Evolutionary conservation across 2,113 vertebrate species (phyloP).

Genomic region (Lagopus leucura): DNA sequence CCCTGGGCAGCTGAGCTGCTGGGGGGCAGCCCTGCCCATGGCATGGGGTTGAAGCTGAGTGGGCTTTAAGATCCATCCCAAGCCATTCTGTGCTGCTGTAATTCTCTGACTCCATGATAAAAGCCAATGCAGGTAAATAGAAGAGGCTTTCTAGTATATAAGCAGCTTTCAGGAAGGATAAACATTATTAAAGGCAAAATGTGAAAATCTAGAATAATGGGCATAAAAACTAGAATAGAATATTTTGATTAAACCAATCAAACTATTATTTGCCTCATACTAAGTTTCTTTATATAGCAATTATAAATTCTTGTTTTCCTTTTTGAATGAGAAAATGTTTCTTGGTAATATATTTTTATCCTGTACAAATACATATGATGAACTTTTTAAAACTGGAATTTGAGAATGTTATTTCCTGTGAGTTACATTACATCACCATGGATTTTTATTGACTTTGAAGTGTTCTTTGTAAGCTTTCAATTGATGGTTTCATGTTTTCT

Average conservation of each 20-base stretch:
- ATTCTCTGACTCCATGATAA: background rate
- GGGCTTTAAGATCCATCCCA: background rate
- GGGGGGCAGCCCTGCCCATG: background rate
- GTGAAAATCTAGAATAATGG: background rate
- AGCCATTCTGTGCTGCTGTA: background rate
- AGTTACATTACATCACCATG: background rate
- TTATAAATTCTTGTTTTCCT: slow-evolving; percentile 18
- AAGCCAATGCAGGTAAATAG: background rate
- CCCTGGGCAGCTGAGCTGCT: background rate
- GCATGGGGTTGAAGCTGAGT: background rate
- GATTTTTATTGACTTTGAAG: background rate
- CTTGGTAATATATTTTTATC: background rate
- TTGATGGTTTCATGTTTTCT: background rate
- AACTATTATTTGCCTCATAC: background rate
- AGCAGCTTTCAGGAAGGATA: slow-evolving; percentile 1
- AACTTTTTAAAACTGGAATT: background rate
- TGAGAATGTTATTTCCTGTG: background rate
- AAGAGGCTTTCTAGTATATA: background rate
- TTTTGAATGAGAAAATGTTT: background rate
- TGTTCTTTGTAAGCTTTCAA: background rate
- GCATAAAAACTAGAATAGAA: background rate
- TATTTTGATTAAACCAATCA: background rate
- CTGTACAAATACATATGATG: background rate
- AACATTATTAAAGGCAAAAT: slow-evolving; percentile 32
- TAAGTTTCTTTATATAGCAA: background rate